Evolutionary conservation across 2,113 vertebrate genomes (phyloP), one percentile per base, ranked within the genome.

Genomic region (Fulica atra): DNA sequence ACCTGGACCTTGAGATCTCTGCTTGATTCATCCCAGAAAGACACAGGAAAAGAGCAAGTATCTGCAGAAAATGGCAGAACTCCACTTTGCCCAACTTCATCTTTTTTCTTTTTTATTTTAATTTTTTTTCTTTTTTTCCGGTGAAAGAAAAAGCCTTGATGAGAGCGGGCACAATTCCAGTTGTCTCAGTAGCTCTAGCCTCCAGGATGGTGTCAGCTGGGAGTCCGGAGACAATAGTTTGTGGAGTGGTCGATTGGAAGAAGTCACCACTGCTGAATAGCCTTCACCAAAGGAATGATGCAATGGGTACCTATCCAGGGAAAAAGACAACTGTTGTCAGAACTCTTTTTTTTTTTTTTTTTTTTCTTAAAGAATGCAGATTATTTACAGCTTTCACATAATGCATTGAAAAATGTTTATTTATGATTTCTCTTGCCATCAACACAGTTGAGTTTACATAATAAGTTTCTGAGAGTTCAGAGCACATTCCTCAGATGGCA

Each of bases 11-110:
- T 33, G 98, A 98, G 81, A 97, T 95, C 93, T 98, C 98, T 90
- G 98, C 98, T 97, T 98, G 98, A 89, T 97, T 98, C 97, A 97
- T 98, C 82, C 98, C 98, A 97, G 98, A 97, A 93, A 98, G 96
- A 97, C 98, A 98, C 44, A 98, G 96, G 92, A 99, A 97, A 92
- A 99, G 98, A 23, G 98, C 97, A 81, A 99, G 92, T 33, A 99
- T 97, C 97, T 98, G 98, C 95, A 99, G 96, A 97, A 98, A 98
- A 95, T 97, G 98, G 97, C 98, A 98, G 86, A 98, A 95, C 77
- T 98, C 98, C 96, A 97, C 97, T 97, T 96, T 98, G 89, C 98
- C 97, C 92, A 98, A 87, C 98, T 98, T 98, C 98, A 98, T 98
- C 95, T 98, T 97, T 95, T 53, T 53, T 53, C 26, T 95, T 96